These are phyloP conservation scores for Spilarctia lutea DNA, from an alignment of 2,888 invertebrate species.

Conservation along the genomic window DNA sequence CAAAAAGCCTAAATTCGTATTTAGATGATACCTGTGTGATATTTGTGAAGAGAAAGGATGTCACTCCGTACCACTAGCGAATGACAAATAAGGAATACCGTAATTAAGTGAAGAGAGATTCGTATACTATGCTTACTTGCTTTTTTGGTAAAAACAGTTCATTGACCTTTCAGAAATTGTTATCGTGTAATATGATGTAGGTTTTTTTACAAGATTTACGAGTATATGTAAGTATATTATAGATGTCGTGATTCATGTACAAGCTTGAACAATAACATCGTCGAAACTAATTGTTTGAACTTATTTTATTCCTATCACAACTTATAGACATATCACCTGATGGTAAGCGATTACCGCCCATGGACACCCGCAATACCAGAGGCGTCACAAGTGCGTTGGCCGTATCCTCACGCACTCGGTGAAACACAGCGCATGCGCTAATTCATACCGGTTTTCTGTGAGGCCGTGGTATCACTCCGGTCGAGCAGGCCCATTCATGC, in stretches of 20 bases:
- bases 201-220: not conserved
- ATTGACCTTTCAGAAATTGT: not conserved
- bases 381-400: too few species aligned
- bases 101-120: not conserved
- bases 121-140: not conserved
- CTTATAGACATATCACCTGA: too few species aligned
- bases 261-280: not conserved
- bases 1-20: constrained; percentile 5
- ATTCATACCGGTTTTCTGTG: too few species aligned
- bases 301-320: too few species aligned
- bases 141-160: not conserved
- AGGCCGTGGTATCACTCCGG: too few species aligned
- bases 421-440: too few species aligned
- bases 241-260: not conserved
- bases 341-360: too few species aligned
- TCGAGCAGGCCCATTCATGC: too few species aligned
- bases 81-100: constrained; percentile 43
- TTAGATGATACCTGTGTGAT: constrained; percentile 29
- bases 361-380: too few species aligned
- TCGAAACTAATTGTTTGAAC: too few species aligned
- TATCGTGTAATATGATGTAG: not conserved
- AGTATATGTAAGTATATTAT: too few species aligned
- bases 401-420: too few species aligned
- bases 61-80: constrained; percentile 35
- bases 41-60: constrained; percentile 50